Base-by-base conservation (phyloP, 2,797 vertebrate genomes). In the Argyrosomus regius region DNA sequence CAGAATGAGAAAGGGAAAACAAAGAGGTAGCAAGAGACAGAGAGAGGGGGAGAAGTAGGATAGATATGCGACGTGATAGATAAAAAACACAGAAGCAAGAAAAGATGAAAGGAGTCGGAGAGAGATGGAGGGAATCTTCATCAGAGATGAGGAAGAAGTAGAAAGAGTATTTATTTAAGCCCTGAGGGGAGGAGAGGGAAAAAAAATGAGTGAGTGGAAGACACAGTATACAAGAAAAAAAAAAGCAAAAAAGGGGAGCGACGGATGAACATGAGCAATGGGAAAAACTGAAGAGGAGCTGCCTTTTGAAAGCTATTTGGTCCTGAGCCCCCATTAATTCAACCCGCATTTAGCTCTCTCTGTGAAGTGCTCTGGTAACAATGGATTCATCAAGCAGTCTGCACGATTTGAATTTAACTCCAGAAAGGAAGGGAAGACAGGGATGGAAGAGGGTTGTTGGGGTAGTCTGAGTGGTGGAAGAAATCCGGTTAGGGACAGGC, bases 301-400 rank as follows among this genome's bases (percentile, higher is more conserved):
- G 81, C 76, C 67, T 85, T 82, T 87, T 86, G 83, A 90, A 89
- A 90, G 90, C 87, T 76, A 85, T 87, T 90, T 87, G 85, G 87
- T 85, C 81, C 78, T 60, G 78, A 91, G 80, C 63, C 76, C 41
- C 86, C 64, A 91, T 90, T 90, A 82, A 91, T 91, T 89, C 83
- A 76, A 65, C 39, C 65, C 28, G 14, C 82, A 89, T 91, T 92
- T 83, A 88, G 78, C 80, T 78, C 86, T 83, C 78, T 78, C 67
- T 83, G 75, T 84, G 82, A 92, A 93, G 92, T 83, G 80, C 87
- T 90, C 71, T 70, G 49, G 84, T 89, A 88, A 91, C 86, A 89
- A 89, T 84, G 80, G 88, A 86, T 89, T 91, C 86, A 91, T 93
- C 88, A 88, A 79, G 85, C 77, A 89, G 77, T 72, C 80, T 70